Conservation (phyloP, 2,113 vertebrate species). For the Spheniscus mendiculus region DNA sequence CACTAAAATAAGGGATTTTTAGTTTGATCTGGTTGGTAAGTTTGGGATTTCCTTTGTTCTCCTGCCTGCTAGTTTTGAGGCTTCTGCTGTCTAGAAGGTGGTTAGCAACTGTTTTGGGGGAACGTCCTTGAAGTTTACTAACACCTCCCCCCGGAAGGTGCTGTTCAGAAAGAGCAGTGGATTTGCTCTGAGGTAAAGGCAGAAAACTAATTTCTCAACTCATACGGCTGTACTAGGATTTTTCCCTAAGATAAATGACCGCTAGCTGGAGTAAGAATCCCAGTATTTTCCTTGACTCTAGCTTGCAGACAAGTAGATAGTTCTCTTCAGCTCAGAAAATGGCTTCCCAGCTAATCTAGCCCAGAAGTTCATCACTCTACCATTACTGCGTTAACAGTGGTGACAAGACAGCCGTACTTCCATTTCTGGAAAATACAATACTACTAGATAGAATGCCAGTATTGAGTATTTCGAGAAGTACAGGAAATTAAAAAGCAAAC, state of each 20-base stretch:
- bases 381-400: not conserved
- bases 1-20: not conserved
- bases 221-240: not conserved
- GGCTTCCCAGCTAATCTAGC: not conserved
- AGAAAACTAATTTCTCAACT: not conserved
- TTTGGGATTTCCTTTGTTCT: not conserved
- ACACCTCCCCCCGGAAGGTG: not conserved
- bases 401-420: not conserved
- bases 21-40: not conserved
- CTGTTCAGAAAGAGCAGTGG: not conserved
- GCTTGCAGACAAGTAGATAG: not conserved
- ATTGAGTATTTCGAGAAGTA: not conserved
- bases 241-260: not conserved
- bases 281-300: not conserved
- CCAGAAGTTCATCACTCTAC: not conserved
- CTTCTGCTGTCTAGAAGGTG: not conserved
- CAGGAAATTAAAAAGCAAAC: slow-evolving; percentile 7
- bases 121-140: not conserved
- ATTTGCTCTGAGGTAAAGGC: not conserved
- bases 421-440: not conserved
- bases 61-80: not conserved
- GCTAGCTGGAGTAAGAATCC: not conserved
- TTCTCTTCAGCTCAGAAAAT: not conserved
- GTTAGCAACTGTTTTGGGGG: not conserved
- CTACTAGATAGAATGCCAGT: not conserved